These are phyloP conservation scores for Nymphalis urticae DNA, from an alignment of 2,888 invertebrate genomes.

Conservation along the genomic window DNA sequence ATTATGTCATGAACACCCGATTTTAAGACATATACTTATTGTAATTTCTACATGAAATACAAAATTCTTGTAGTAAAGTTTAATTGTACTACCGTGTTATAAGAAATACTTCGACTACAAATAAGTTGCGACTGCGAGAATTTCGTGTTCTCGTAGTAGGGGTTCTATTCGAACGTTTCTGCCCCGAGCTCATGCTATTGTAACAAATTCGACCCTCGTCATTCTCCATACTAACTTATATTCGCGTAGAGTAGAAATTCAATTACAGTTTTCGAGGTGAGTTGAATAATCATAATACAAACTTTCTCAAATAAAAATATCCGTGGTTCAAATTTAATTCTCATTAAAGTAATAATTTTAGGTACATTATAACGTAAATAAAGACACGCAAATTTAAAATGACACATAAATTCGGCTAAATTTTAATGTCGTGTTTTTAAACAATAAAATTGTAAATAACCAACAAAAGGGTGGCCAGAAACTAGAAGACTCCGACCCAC, in stretches of 20 bases:
- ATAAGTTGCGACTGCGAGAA: neutral
- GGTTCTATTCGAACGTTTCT: neutral
- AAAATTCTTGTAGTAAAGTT: too few relatives aligned
- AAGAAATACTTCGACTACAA: neutral
- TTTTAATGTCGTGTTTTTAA: too few relatives aligned
- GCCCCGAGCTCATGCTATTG: neutral
- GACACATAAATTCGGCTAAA: too few relatives aligned
- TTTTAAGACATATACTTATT: too few relatives aligned
- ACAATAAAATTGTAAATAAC: too few relatives aligned
- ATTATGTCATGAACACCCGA: too few relatives aligned
- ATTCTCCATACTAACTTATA: constrained; percentile 4
- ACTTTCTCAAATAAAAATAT: neutral
- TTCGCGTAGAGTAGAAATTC: neutral
- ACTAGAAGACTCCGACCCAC: too few relatives aligned
- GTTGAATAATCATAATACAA: neutral
- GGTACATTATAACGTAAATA: too few relatives aligned
- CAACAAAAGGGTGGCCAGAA: too few relatives aligned
- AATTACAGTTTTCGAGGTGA: neutral
- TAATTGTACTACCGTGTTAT: too few relatives aligned
- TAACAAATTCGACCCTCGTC: constrained; percentile 7
- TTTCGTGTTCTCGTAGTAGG: neutral
- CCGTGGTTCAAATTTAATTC: neutral
- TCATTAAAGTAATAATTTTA: neutral
- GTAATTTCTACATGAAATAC: too few relatives aligned
- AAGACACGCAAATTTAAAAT: too few relatives aligned